Percentiles rank a stretch among this genome's conserved stretches.
phyloP scores from a whole-genome alignment of 2,797 vertebrate genomes.

The Acropternis orthonyx region DNA sequence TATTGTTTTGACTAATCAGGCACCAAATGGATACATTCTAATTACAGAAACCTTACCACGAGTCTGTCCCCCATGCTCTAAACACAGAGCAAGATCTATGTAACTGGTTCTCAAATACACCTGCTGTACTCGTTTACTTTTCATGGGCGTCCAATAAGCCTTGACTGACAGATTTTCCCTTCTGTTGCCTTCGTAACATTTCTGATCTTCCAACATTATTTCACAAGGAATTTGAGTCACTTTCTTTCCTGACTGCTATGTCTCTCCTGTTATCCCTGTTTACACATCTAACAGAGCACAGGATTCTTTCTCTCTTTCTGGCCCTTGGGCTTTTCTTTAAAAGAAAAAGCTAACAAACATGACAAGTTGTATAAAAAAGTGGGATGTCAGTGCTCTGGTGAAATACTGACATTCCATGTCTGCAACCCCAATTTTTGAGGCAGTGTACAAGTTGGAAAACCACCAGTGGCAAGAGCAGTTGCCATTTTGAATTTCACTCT shows the following conservation, averaged over 20 bases:
- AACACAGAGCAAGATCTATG: neutral
- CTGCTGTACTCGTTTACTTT: neutral
- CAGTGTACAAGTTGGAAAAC: constrained; percentile 60
- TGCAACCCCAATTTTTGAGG: constrained; percentile 48
- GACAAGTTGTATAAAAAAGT: constrained; percentile 70
- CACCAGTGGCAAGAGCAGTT: constrained; percentile 81
- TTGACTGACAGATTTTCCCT: constrained; percentile 38
- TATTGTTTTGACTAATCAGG: neutral
- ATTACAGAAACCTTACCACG: neutral
- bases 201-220: constrained; percentile 2
- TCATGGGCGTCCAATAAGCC: neutral
- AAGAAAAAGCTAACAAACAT: constrained; percentile 66
- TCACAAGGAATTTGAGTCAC: constrained; percentile 14
- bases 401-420: constrained; percentile 53
- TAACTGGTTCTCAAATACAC: neutral
- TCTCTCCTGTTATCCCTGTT: constrained; percentile 4
- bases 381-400: constrained; percentile 37
- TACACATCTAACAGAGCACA: neutral
- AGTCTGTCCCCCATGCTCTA: neutral
- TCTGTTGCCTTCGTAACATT: neutral
- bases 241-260: constrained; percentile 8
- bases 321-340: constrained; percentile 67
- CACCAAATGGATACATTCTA: neutral
- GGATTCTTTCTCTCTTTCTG: constrained; percentile 48
- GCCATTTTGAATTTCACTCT: constrained; percentile 71